Percentiles rank a stretch among this genome's conserved stretches.
These are phyloP conservation scores for Oreortyx pictus DNA, from an alignment of 2,797 vertebrate species.

Conservation along the genomic window DNA sequence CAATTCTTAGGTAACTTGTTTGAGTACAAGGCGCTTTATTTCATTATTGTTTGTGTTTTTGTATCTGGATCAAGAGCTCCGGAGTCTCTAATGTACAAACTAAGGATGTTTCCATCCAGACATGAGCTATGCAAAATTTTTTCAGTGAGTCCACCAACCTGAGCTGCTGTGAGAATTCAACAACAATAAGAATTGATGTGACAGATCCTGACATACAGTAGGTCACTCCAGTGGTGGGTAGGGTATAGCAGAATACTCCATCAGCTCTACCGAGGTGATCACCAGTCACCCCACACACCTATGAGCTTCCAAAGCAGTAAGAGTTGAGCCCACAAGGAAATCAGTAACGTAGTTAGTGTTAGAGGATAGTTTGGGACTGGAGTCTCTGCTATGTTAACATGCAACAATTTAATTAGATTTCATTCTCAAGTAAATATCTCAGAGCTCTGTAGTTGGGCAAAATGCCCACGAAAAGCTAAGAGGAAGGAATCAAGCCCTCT, in stretches of 20 bases:
- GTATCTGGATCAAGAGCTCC: not conserved
- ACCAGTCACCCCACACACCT: not conserved
- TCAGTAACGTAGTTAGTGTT: not conserved
- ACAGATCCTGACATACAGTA: not conserved
- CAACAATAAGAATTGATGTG: not conserved
- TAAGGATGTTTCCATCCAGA: not conserved
- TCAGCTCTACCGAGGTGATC: not conserved
- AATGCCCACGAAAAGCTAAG: not conserved
- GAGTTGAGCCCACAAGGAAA: not conserved
- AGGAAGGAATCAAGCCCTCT: not conserved
- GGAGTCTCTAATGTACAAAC: not conserved
- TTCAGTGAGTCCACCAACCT: not conserved
- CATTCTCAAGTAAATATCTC: not conserved
- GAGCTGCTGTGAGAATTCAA: not conserved
- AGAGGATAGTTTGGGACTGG: constrained; percentile 9
- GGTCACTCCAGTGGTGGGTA: not conserved
- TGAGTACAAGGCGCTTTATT: not conserved
- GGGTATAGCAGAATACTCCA: not conserved
- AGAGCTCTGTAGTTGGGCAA: not conserved
- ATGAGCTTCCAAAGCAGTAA: not conserved
- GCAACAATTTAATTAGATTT: constrained; percentile 26
- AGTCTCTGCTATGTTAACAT: not conserved
- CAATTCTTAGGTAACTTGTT: not conserved
- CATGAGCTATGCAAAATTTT: not conserved
- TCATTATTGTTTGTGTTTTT: not conserved